These are phyloP conservation scores for Clarias batrachus DNA, from an alignment of 2,113 vertebrate genomes.

Conservation along the genomic window DNA sequence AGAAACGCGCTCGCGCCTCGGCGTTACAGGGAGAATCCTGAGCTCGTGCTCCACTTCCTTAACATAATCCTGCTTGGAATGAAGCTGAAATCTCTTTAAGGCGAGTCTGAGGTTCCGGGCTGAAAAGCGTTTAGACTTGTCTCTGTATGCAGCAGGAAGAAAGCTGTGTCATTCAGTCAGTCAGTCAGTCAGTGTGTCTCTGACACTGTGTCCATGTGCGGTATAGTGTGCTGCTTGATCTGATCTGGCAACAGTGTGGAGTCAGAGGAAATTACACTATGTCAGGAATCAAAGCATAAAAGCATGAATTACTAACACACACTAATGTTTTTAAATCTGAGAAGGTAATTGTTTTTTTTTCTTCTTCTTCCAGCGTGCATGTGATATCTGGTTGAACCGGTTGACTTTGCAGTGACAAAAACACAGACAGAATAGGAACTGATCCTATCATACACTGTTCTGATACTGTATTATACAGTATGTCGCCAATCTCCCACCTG, in stretches of 20 bases:
- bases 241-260: no score
- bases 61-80: neutral
- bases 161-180: neutral
- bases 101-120: neutral
- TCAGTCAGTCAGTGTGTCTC: neutral
- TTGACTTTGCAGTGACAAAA: neutral
- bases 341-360: neutral
- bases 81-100: neutral
- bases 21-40: neutral
- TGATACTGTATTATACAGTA: no score
- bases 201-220: neutral
- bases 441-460: neutral
- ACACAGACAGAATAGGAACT: conserved; percentile 3
- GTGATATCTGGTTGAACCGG: conserved; percentile 21
- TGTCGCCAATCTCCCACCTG: neutral
- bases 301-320: neutral
- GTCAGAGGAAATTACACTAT: no score
- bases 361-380: neutral
- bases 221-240: no score
- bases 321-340: neutral
- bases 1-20: neutral
- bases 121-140: neutral
- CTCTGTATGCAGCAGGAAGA: neutral
- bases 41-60: neutral
- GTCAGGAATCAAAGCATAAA: neutral